phyloP scores from a whole-genome alignment of 2,888 invertebrate genomes.

The Epicampocera succincta region DNA sequence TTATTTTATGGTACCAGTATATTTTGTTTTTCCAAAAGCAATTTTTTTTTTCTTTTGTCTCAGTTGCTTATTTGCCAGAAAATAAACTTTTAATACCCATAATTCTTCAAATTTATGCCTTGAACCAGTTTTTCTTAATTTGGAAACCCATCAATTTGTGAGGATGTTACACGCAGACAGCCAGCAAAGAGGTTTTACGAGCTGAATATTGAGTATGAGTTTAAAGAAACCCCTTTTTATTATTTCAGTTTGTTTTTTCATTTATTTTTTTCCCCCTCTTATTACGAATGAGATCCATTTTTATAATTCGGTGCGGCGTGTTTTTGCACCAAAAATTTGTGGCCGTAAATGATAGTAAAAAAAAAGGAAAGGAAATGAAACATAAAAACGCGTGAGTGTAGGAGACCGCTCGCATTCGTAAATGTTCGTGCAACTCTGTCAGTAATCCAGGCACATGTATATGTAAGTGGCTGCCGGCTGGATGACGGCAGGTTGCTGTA shows the following conservation, averaged over 20 bases:
- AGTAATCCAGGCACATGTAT: slow-evolving; percentile 42
- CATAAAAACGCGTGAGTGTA: slow-evolving; percentile 24
- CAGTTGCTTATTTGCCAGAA: no score
- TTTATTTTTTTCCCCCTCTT: no score
- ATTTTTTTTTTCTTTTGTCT: no score
- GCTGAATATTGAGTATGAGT: not conserved
- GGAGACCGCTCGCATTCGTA: slow-evolving; percentile 13
- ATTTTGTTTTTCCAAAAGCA: no score
- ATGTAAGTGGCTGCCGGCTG: slow-evolving; percentile 53
- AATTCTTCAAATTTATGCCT: slow-evolving; percentile 31
- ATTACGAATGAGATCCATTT: not conserved
- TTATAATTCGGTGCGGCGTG: not conserved
- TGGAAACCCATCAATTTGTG: slow-evolving; percentile 43
- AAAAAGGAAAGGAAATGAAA: not conserved
- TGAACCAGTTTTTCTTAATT: slow-evolving; percentile 19
- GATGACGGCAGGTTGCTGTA: not conserved
- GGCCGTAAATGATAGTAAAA: slow-evolving; percentile 51
- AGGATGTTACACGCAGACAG: slow-evolving; percentile 30
- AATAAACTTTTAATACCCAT: slow-evolving; percentile 1
- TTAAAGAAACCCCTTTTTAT: slow-evolving; percentile 24
- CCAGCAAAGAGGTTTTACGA: no score
- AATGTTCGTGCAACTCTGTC: slow-evolving; percentile 14
- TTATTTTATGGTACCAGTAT: no score
- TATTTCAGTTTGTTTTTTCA: not conserved
- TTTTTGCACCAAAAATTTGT: slow-evolving; percentile 28